Base-by-base conservation (phyloP, 2,888 invertebrate genomes). In the Spisula subtruncata region DNA sequence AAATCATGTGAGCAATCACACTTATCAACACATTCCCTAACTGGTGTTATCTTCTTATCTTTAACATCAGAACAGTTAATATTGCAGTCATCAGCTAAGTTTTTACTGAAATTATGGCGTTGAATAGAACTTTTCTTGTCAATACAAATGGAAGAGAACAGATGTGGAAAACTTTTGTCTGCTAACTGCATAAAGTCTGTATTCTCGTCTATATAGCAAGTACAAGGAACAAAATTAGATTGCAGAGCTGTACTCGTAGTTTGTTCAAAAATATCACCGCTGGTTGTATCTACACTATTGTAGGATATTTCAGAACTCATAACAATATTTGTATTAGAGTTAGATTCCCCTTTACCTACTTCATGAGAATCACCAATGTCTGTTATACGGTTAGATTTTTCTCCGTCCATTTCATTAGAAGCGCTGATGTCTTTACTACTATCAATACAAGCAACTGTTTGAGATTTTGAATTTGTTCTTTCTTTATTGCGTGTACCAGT, bases 221-320 rank as follows among this genome's bases (percentile, higher is more conserved):
- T 95, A 14, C 95, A 56, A 54, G 96, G 94, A 51, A 93, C 89
- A 90, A 94, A 94, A 29, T 89, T 79, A n/a, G 35, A 46, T 51
- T 51, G 35, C 48, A 81, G 12, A n/a, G 20, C 81, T 48, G 46
- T 8, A 29, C 2, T 20, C 66, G n/a, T 2, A 14, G 41, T 41
- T 25, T 83, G 14, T 5, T n/a, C 48, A 71, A 16, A 29, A 12
- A 51, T 29, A 35, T 46, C 25, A 46, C n/a, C 1, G 4, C 12
- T 32, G 29, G 51, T n/a, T 32, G 10, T 32, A 2, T 12, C 35
- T 12, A 66, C 83, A 83, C 16, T 46, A 41, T 35, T 25, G 5
- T 71, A 25, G 18, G 16, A 6, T n/a, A n/a, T n/a, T 16, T 81
- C 20, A 81, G 1, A 8, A 25, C 48, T 25, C n/a, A 46, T 25